Percentiles rank a stretch among this genome's conserved stretches.
phyloP scores from a whole-genome alignment of 2,888 invertebrate genomes.

The Himalopsyche anomala region DNA sequence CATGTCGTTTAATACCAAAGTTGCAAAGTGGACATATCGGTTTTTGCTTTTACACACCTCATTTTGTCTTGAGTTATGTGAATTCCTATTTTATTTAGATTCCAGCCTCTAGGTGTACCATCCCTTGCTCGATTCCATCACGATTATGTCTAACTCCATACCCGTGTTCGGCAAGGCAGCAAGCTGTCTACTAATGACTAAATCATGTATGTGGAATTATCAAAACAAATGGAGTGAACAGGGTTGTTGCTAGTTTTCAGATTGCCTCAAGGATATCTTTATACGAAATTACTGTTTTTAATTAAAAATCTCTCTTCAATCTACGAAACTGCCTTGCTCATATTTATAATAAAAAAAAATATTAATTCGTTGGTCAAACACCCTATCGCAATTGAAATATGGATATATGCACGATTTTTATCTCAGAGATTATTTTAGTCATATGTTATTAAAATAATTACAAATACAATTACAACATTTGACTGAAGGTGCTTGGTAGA shows the following conservation, averaged over 20 bases:
- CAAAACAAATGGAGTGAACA: not conserved
- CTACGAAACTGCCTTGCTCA: no score
- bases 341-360: no score
- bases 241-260: not conserved
- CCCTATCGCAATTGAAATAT: no score
- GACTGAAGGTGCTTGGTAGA: no score
- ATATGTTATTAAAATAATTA: no score
- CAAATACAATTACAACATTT: no score
- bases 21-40: no score
- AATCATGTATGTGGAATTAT: slow-evolving; percentile 26
- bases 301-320: no score
- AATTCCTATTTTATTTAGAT: not conserved
- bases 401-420: no score
- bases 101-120: not conserved
- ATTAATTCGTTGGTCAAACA: no score
- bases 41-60: not conserved
- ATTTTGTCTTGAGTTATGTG: not conserved
- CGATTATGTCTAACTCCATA: not conserved
- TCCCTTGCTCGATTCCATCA: slow-evolving; percentile 11
- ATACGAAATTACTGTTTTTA: not conserved
- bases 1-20: no score
- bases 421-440: no score
- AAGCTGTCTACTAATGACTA: slow-evolving; percentile 10
- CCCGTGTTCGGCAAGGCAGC: not conserved
- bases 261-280: not conserved